phyloP scores from a whole-genome alignment of 2,888 invertebrate species.

The Aphelenchoides bicaudatus region DNA sequence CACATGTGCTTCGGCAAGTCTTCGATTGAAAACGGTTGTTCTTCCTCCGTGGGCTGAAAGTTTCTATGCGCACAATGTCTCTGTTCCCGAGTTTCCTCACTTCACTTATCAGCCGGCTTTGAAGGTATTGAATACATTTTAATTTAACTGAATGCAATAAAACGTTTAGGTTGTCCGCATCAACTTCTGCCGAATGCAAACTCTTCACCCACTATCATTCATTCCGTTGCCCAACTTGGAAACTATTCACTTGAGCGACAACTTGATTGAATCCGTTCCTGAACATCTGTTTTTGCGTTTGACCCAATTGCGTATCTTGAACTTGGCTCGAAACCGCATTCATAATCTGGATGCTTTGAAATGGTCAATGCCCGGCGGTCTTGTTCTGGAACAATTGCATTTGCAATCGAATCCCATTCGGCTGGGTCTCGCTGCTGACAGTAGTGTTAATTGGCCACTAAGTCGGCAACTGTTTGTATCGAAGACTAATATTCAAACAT shows the following conservation, averaged over 20 bases:
- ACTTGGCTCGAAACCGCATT: conserved; percentile 45
- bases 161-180: conserved; percentile 33
- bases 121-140: conserved; percentile 1
- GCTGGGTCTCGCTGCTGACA: conserved; percentile 26
- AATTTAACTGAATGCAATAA: not conserved
- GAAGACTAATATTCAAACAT: conserved; percentile 35
- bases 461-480: conserved; percentile 43
- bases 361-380: conserved; percentile 39
- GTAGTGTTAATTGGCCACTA: conserved; percentile 32
- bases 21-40: conserved; percentile 29
- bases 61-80: conserved; percentile 36
- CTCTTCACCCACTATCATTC: conserved; percentile 42
- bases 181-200: conserved; percentile 41
- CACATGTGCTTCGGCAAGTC: conserved; percentile 29
- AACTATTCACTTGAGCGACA: conserved; percentile 44
- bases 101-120: conserved; percentile 46
- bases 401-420: conserved; percentile 45
- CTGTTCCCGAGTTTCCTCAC: conserved; percentile 48
- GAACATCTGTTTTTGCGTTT: conserved; percentile 42
- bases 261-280: conserved; percentile 42
- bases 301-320: conserved; percentile 37
- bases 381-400: conserved; percentile 44
- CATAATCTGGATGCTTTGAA: conserved; percentile 38
- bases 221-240: conserved; percentile 49
- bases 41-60: conserved; percentile 38